Base-by-base conservation (phyloP, 2,888 invertebrate species). In the Tiphia femorata region DNA sequence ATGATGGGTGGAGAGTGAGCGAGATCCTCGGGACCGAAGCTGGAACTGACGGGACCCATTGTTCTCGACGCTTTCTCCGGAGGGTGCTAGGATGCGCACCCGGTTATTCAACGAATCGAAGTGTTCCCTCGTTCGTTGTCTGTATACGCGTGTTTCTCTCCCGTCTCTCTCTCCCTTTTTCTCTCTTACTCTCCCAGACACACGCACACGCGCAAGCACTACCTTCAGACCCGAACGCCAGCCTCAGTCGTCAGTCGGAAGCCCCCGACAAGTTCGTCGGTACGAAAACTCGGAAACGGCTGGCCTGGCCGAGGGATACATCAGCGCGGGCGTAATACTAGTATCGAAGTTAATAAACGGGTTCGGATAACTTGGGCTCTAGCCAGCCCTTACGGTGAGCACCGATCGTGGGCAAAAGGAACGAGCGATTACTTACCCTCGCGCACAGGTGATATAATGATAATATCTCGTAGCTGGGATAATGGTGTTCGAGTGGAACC, bases 31-130 rank as follows among this genome's bases (percentile, higher is more conserved):
- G 27, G 16, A 20, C 40, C 51, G 59, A 52, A 60, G 50, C 63
- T 70, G 71, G 40, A 68, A 73, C 68, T 63, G 71, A 71, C 61
- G 68, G n/a, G 61, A 60, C 51, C 60, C 65, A 72, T 75, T 72
- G 72, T 75, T 72, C 49, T 40, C 58, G 47, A 41, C 16, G 53
- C 29, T 60, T 54, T 48, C n/a, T n/a, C 43, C 23, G 48, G 62
- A 37, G 56, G 25, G 37, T 41, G 60, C 35, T 44, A 43, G 44
- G 23, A n/a, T n/a, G n/a, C n/a, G n/a, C 19, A 23, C 27, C 38
- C 42, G 20, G 20, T 55, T 55, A 51, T 49, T 25, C 41, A 42
- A 51, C 37, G 35, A 23, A 33, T 35, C 37, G 48, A 55, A 52
- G 30, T 62, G 42, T 56, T 46, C 30, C 16, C 23, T 14, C 38